Percentiles rank a stretch among this genome's conserved stretches.
phyloP scores from a whole-genome alignment of 2,888 invertebrate genomes.

The Hydriomena furcata region DNA sequence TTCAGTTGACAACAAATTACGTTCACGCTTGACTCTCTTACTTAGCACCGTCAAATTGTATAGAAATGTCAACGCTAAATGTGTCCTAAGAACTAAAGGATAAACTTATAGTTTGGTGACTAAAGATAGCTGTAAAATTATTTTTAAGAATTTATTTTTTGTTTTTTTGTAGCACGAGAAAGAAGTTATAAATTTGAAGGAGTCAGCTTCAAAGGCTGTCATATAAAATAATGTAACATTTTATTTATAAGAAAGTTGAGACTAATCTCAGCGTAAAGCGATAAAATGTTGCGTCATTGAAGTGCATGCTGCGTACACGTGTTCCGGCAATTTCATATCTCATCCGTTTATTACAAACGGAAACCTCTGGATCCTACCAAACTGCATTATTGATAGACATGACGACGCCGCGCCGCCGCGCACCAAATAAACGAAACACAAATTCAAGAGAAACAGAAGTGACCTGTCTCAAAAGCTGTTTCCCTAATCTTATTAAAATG shows the following conservation, averaged over 20 bases:
- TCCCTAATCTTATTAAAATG: conserved; percentile 26
- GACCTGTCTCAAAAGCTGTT: conserved; percentile 11
- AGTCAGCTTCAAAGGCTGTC: conserved; percentile 18
- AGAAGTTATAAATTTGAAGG: background rate
- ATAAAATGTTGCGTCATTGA: conserved; percentile 67
- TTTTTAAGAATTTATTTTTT: background rate
- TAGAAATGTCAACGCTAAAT: no score
- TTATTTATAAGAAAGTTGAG: conserved; percentile 10
- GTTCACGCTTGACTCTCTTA: no score
- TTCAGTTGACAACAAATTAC: no score
- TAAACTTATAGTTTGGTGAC: no score
- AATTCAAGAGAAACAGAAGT: conserved; percentile 28
- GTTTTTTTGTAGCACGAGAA: background rate
- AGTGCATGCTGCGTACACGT: conserved; percentile 34
- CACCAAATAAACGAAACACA: conserved; percentile 53
- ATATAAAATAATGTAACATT: conserved; percentile 9
- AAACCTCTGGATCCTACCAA: conserved; percentile 59
- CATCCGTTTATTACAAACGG: conserved; percentile 74
- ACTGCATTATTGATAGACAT: conserved; percentile 68
- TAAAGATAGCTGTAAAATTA: no score
- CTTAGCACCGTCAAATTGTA: no score
- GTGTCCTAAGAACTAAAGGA: no score
- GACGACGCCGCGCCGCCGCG: conserved; percentile 49
- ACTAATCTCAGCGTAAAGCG: conserved; percentile 49
- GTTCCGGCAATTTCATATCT: conserved; percentile 47